phyloP scores from a whole-genome alignment of 2,797 vertebrate species.

The Notolabrus celidotus region DNA sequence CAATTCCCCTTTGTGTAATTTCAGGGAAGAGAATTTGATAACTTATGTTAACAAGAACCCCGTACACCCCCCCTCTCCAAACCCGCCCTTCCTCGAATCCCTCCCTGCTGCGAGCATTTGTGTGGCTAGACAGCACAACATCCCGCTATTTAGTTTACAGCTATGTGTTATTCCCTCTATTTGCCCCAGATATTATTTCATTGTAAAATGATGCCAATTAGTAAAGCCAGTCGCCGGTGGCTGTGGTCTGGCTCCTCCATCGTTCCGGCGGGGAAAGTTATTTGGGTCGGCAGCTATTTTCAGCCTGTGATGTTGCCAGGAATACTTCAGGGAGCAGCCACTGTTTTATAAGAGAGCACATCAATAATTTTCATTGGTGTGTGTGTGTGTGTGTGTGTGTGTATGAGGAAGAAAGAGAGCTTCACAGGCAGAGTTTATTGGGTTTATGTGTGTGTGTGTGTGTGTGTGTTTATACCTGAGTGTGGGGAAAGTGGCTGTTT shows the following conservation, averaged over 20 bases:
- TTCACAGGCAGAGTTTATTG: slow-evolving; percentile 62
- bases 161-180: slow-evolving; percentile 66
- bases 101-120: slow-evolving; percentile 3
- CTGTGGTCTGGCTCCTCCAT: slow-evolving; percentile 79
- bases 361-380: slow-evolving; percentile 83
- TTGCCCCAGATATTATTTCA: slow-evolving; percentile 82
- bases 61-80: slow-evolving; percentile 31
- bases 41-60: slow-evolving; percentile 63
- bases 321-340: slow-evolving; percentile 85
- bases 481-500: slow-evolving; percentile 30
- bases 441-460: slow-evolving; percentile 62
- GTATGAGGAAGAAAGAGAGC: slow-evolving; percentile 15
- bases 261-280: slow-evolving; percentile 81
- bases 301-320: slow-evolving; percentile 84
- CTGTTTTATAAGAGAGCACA: slow-evolving; percentile 86
- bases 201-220: slow-evolving; percentile 82
- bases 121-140: slow-evolving; percentile 50
- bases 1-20: slow-evolving; percentile 43
- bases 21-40: slow-evolving; percentile 55
- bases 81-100: slow-evolving; percentile 27
- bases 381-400: slow-evolving; percentile 13
- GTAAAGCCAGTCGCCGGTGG: slow-evolving; percentile 78
- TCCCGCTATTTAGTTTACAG: slow-evolving; percentile 55
- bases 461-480: slow-evolving; percentile 37
- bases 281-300: slow-evolving; percentile 88